Percentiles rank a stretch among this genome's conserved stretches.
phyloP scores from a whole-genome alignment of 1,140 invertebrate genomes.

The Drosophila equinoxialis region DNA sequence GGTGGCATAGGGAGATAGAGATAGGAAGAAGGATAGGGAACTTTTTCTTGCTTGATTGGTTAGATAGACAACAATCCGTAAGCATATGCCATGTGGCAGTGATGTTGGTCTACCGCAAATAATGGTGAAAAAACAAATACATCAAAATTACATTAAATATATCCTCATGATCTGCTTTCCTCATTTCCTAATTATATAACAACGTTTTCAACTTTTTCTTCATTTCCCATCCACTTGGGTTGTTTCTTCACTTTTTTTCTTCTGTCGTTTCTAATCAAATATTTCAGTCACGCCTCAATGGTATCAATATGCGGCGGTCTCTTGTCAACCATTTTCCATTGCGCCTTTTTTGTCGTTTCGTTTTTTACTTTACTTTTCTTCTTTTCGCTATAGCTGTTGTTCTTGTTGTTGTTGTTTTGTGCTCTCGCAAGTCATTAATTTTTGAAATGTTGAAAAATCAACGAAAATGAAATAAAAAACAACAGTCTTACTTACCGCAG shows the following conservation, averaged over 20 bases:
- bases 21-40: too few species aligned
- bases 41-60: slow-evolving; percentile 10
- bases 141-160: slow-evolving; percentile 74
- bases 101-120: slow-evolving; percentile 1
- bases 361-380: background rate
- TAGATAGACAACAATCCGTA: slow-evolving; percentile 1
- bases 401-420: background rate
- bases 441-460: slow-evolving; percentile 55
- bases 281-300: slow-evolving; percentile 76
- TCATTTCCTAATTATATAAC: slow-evolving; percentile 10
- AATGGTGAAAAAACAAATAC: slow-evolving; percentile 29
- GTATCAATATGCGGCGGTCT: slow-evolving; percentile 48
- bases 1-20: too few species aligned
- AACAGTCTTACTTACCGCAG: background rate
- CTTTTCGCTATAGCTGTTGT: slow-evolving; percentile 2
- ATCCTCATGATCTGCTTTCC: background rate
- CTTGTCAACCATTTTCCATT: slow-evolving; percentile 26
- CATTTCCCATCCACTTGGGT: background rate
- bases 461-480: slow-evolving; percentile 46
- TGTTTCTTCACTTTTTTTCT: slow-evolving; percentile 16
- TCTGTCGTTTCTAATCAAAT: slow-evolving; percentile 63
- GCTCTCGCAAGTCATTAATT: slow-evolving; percentile 70
- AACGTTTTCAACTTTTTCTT: slow-evolving; percentile 1
- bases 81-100: slow-evolving; percentile 24
- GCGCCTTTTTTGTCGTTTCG: slow-evolving; percentile 18